A percentile compares a stretch with the other conserved stretches of the same genome.
These are phyloP conservation scores for Drosophila subpulchrella DNA, from an alignment of 1,140 invertebrate genomes.

Conservation along the genomic window DNA sequence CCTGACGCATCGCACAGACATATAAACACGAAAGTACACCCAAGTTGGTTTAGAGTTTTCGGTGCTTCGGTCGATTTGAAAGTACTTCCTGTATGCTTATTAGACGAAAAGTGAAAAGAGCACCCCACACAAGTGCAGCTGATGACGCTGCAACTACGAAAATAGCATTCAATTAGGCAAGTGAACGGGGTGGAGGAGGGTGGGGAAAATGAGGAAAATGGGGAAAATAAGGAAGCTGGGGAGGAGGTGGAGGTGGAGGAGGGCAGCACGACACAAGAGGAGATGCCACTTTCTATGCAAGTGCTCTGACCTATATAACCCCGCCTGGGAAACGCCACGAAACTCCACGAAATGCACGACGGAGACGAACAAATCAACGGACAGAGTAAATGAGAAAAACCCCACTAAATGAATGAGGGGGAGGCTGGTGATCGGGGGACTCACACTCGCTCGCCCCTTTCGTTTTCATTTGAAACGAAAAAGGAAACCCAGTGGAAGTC, in stretches of 20 bases:
- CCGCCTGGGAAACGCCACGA: conserved; percentile 38
- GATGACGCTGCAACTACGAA: conserved; percentile 73
- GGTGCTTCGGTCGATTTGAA: conserved; percentile 53
- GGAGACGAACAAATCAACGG: conserved; percentile 68
- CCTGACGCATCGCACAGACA: conserved; percentile 41
- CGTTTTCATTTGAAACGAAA: conserved; percentile 66
- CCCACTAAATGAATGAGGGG: conserved; percentile 45
- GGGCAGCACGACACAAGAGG: conserved; percentile 41
- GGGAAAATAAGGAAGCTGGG: conserved; percentile 6
- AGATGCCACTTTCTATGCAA: conserved; percentile 76
- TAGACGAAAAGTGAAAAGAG: conserved; percentile 76
- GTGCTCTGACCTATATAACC: conserved; percentile 81
- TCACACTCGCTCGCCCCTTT: conserved; percentile 57
- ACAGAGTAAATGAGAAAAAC: conserved; percentile 72
- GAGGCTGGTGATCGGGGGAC: conserved; percentile 15
- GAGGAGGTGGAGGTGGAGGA: neutral
- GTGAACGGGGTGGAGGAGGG: conserved; percentile 32
- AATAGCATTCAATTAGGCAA: conserved; percentile 80
- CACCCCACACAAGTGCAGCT: conserved; percentile 45
- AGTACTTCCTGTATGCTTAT: conserved; percentile 80
- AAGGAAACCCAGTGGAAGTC: conserved; percentile 78
- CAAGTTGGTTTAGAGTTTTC: conserved; percentile 30
- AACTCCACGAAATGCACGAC: conserved; percentile 47
- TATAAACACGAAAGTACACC: conserved; percentile 26
- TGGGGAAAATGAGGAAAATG: neutral